Evolutionary conservation across 2,888 invertebrate species (phyloP).

Genomic region (Caenorhabditis sp.): DNA sequence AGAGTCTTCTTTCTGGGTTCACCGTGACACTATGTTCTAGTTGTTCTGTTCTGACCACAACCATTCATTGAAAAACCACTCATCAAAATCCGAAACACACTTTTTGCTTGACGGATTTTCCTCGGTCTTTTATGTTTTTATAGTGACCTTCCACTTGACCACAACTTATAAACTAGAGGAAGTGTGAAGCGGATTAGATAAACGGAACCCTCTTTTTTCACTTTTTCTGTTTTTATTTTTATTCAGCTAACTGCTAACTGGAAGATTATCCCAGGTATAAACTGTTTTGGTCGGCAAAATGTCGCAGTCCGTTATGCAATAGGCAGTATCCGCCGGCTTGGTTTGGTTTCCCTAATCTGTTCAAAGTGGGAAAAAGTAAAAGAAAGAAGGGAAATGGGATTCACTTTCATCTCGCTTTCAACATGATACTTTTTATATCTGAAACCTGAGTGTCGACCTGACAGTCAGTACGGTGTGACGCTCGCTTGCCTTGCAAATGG

Average conservation of each 20-base stretch:
- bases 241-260: slow-evolving; percentile 36
- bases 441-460: slow-evolving; percentile 36
- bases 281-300: slow-evolving; percentile 38
- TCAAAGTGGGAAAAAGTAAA: slow-evolving; percentile 34
- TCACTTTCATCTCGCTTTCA: slow-evolving; percentile 35
- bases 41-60: not conserved
- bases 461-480: slow-evolving; percentile 25
- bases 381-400: slow-evolving; percentile 1
- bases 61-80: not conserved
- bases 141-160: slow-evolving; percentile 28
- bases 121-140: not conserved
- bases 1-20: not conserved
- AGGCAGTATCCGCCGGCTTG: slow-evolving; percentile 16
- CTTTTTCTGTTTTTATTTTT: slow-evolving; percentile 21
- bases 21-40: no score
- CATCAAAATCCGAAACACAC: slow-evolving; percentile 27
- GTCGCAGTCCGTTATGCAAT: slow-evolving; percentile 55
- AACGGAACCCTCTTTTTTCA: slow-evolving; percentile 13
- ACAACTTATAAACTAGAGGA: not conserved
- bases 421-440: slow-evolving; percentile 40
- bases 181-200: slow-evolving; percentile 6
- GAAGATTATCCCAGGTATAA: slow-evolving; percentile 10
- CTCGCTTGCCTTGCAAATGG: slow-evolving; percentile 54
- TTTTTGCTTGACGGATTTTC: slow-evolving; percentile 3
- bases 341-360: slow-evolving; percentile 54